Evolutionary conservation across 2,888 invertebrate genomes (phyloP).

Genomic region (Eilema caniola): DNA sequence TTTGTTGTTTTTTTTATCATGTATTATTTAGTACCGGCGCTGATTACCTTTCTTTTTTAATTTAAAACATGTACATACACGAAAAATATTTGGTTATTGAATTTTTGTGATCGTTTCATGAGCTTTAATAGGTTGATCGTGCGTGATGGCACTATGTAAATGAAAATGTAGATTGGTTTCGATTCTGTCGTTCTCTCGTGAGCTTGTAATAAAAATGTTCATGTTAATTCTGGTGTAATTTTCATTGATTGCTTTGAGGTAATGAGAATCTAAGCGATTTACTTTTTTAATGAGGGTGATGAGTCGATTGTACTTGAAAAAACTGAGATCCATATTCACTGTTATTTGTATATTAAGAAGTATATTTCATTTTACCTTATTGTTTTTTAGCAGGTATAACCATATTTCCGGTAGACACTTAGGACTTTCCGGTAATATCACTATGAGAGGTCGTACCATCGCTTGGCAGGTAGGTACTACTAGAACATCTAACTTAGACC

Average conservation of each 20-base stretch:
- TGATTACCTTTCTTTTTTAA: constrained; percentile 81
- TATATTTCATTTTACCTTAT: too few relatives aligned
- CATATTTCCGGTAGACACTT: too few relatives aligned
- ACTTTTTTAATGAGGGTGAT: background rate
- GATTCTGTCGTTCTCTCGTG: constrained; percentile 31
- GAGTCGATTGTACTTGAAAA: background rate
- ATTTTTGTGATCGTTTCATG: constrained; percentile 67
- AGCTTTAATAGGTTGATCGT: constrained; percentile 46
- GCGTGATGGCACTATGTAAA: constrained; percentile 40
- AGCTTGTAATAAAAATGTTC: constrained; percentile 41
- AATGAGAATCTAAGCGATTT: constrained; percentile 9
- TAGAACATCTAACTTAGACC: background rate
- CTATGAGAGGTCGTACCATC: too few relatives aligned
- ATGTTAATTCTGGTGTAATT: constrained; percentile 40
- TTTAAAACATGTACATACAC: constrained; percentile 58
- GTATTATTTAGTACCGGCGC: constrained; percentile 66
- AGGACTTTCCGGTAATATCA: too few relatives aligned
- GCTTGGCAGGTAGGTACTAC: too few relatives aligned
- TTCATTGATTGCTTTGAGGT: constrained; percentile 38
- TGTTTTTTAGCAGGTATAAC: too few relatives aligned
- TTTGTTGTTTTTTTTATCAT: constrained; percentile 58
- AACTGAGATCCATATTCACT: background rate
- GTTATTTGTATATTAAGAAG: background rate
- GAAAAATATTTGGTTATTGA: constrained; percentile 72
- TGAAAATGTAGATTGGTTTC: constrained; percentile 32